A percentile compares a stretch with the other conserved stretches of the same genome.
These are phyloP conservation scores for Ectropis grisescens DNA, from an alignment of 1,140 invertebrate species.

Conservation along the genomic window DNA sequence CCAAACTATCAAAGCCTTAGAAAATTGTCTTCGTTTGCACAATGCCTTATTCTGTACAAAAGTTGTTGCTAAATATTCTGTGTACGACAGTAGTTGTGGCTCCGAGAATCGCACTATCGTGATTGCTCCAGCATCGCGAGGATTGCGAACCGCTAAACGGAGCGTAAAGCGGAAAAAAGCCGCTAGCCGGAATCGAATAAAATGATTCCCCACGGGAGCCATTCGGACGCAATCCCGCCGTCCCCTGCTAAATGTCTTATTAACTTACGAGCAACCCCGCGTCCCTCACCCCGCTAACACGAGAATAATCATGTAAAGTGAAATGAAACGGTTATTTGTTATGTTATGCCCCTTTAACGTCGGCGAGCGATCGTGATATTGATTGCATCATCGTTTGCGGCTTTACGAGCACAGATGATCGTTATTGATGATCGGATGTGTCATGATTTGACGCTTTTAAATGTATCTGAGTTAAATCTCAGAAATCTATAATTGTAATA, in stretches of 20 bases:
- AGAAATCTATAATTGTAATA: too few species aligned
- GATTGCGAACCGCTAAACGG: conserved; percentile 52
- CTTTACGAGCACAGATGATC: too few species aligned
- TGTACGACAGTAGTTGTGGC: too few species aligned
- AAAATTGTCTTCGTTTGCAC: too few species aligned
- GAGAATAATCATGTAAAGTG: conserved; percentile 69
- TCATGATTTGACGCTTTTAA: too few species aligned
- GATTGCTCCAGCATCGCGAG: too few species aligned
- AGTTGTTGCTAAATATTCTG: too few species aligned
- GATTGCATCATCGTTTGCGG: conserved; percentile 35
- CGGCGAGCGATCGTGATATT: conserved; percentile 43
- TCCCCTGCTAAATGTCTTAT: conserved; percentile 67
- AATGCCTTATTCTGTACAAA: too few species aligned
- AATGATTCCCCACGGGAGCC: conserved; percentile 71
- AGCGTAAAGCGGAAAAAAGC: conserved; percentile 65
- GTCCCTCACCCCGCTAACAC: conserved; percentile 32
- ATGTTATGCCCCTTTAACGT: conserved; percentile 49
- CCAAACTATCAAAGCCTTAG: too few species aligned
- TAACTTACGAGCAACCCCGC: conserved; percentile 53
- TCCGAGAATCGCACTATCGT: conserved; percentile 33
- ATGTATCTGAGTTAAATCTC: too few species aligned
- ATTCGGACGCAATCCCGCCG: conserved; percentile 68
- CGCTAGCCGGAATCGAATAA: conserved; percentile 69
- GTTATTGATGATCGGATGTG: too few species aligned
- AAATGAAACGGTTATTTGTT: conserved; percentile 70